Evolutionary conservation across 2,888 invertebrate genomes (phyloP).

Genomic region (Chloroclystis v-ata): DNA sequence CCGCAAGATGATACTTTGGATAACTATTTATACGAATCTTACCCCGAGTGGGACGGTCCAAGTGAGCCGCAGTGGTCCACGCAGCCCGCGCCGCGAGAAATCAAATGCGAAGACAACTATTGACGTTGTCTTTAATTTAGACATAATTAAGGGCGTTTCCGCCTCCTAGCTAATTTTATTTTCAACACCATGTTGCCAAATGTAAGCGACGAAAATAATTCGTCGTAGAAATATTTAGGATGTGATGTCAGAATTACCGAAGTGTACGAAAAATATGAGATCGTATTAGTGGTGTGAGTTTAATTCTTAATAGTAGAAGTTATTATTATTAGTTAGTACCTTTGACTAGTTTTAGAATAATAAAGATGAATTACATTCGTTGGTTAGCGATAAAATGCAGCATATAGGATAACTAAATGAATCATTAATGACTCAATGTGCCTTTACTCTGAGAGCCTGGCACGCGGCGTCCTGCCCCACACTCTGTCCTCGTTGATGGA

Average conservation of each 20-base stretch:
- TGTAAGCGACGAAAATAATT: constrained; percentile 58
- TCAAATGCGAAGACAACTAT: constrained; percentile 72
- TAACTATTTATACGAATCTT: constrained; percentile 61
- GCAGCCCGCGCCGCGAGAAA: constrained; percentile 58
- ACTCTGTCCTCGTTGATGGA: constrained; percentile 48
- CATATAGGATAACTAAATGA: constrained; percentile 63
- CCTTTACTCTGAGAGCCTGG: constrained; percentile 73
- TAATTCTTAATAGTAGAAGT: constrained; percentile 58
- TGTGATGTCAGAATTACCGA: constrained; percentile 68
- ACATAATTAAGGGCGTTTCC: constrained; percentile 55
- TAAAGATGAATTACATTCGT: constrained; percentile 50
- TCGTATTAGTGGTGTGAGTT: constrained; percentile 68
- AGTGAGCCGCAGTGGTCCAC: constrained; percentile 63
- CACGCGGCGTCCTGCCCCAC: constrained; percentile 62
- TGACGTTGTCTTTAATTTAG: constrained; percentile 54
- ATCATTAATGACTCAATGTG: constrained; percentile 74
- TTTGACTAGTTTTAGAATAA: constrained; percentile 69
- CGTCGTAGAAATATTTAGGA: constrained; percentile 62
- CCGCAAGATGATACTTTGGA: constrained; percentile 63
- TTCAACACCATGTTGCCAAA: constrained; percentile 77
- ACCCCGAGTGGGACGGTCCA: constrained; percentile 64
- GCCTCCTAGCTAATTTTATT: constrained; percentile 71
- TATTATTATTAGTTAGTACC: constrained; percentile 51
- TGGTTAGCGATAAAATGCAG: constrained; percentile 51
- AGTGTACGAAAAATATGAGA: constrained; percentile 58